Evolutionary conservation across 1,140 invertebrate species (phyloP).

Genomic region (Pseudomyrmex gracilis): DNA sequence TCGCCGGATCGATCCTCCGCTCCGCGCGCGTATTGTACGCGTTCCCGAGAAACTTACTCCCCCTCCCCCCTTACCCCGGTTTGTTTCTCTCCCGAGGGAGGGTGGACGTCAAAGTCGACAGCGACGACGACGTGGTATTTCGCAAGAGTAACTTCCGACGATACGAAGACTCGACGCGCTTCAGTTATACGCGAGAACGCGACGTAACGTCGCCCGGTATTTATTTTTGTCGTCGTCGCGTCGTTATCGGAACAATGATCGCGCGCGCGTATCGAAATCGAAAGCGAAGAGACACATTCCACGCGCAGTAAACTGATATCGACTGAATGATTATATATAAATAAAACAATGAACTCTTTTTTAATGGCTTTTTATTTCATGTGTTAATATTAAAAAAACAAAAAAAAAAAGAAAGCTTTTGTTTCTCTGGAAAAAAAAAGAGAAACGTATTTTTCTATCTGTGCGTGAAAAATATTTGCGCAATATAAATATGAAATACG

Average conservation of each 20-base stretch:
- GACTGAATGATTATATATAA: conserved; percentile 12
- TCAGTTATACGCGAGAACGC: background rate
- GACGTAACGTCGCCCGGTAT: conserved; percentile 14
- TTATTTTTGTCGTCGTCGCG: conserved; percentile 22
- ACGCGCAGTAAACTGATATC: background rate
- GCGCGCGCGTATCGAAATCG: conserved; percentile 1
- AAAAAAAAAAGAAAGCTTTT: background rate
- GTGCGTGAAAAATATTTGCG: background rate
- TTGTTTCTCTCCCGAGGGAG: background rate
- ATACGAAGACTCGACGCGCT: background rate
- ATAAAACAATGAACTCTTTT: background rate
- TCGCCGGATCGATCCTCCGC: conserved; percentile 32
- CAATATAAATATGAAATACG: background rate
- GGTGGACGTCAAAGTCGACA: conserved; percentile 45
- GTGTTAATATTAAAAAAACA: background rate
- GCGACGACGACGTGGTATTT: conserved; percentile 22
- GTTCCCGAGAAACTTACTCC: conserved; percentile 28
- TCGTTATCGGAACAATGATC: background rate
- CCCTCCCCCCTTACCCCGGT: background rate
- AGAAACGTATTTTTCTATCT: background rate
- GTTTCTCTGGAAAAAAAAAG: background rate
- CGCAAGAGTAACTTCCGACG: conserved; percentile 14
- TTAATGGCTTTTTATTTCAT: no score
- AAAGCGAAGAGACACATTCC: conserved; percentile 14
- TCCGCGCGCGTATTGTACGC: conserved; percentile 21